These are phyloP conservation scores for Ceratina calcarata DNA, from an alignment of 1,140 invertebrate species.

Conservation along the genomic window DNA sequence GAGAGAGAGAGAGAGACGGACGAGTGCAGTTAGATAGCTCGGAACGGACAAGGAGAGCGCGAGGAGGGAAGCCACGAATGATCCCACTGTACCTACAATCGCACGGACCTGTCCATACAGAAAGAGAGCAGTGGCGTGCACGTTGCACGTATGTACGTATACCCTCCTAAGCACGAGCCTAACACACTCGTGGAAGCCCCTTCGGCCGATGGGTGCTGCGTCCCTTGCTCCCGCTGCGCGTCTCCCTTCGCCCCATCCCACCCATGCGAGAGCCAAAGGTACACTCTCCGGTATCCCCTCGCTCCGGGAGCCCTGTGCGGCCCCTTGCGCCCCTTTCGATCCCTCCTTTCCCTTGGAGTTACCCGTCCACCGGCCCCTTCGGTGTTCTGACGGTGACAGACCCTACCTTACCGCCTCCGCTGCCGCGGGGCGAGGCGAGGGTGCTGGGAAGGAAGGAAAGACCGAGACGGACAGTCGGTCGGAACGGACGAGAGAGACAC, in stretches of 20 bases:
- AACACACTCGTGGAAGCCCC: slow-evolving; percentile 71
- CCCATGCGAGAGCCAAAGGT: slow-evolving; percentile 48
- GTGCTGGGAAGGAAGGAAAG: slow-evolving; percentile 45
- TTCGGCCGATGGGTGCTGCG: slow-evolving; percentile 71
- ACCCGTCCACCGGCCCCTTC: slow-evolving; percentile 66
- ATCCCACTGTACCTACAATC: too few species aligned
- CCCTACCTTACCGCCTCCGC: slow-evolving; percentile 74
- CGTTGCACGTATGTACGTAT: slow-evolving; percentile 16
- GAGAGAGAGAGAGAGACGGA: not conserved
- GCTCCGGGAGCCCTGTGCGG: slow-evolving; percentile 26
- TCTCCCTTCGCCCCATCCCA: slow-evolving; percentile 54
- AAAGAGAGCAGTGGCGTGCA: slow-evolving; percentile 51
- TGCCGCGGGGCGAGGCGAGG: slow-evolving; percentile 55
- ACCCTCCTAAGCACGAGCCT: slow-evolving; percentile 70
- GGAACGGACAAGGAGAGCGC: too few species aligned
- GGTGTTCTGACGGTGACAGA: slow-evolving; percentile 78
- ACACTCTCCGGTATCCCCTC: slow-evolving; percentile 37
- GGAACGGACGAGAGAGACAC: slow-evolving; percentile 26
- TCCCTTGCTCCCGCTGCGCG: slow-evolving; percentile 30
- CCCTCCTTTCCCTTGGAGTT: slow-evolving; percentile 56
- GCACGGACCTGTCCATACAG: slow-evolving; percentile 21
- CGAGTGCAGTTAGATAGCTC: not conserved
- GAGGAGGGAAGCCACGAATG: too few species aligned
- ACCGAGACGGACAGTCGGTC: slow-evolving; percentile 53
- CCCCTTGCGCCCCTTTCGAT: slow-evolving; percentile 48